A percentile compares a stretch with the other conserved stretches of the same genome.
phyloP scores from a whole-genome alignment of 2,113 vertebrate species.

The Lepisosteus oculatus region DNA sequence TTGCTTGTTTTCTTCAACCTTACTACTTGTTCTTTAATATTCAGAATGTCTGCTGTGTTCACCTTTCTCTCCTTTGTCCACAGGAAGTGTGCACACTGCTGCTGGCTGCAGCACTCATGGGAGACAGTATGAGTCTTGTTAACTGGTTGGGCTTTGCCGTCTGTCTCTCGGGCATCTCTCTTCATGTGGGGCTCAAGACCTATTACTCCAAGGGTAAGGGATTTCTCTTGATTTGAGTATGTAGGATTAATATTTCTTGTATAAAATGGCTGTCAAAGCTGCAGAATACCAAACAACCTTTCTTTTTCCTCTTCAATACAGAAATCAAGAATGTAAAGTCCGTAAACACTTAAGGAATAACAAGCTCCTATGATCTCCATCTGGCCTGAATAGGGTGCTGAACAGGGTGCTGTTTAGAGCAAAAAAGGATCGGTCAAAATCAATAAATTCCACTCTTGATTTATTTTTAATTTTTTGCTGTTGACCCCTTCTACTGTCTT shows the following conservation, averaged over 20 bases:
- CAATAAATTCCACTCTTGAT: not conserved
- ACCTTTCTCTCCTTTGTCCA: slow-evolving; percentile 13
- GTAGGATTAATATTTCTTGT: not conserved
- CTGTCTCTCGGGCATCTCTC: slow-evolving; percentile 84
- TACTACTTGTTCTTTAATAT: too few relatives aligned
- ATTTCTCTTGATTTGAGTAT: not conserved
- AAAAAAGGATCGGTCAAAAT: not conserved
- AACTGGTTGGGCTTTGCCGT: slow-evolving; percentile 91
- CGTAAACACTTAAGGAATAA: too few relatives aligned
- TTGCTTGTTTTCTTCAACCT: not conserved
- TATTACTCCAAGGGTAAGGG: slow-evolving; percentile 76
- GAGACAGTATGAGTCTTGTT: slow-evolving; percentile 73
- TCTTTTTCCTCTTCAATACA: not conserved
- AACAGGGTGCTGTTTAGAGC: slow-evolving; percentile 1
- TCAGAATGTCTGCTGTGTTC: too few relatives aligned
- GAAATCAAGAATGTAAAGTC: not conserved
- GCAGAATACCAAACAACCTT: not conserved
- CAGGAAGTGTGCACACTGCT: slow-evolving; percentile 88
- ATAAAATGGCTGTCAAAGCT: not conserved
- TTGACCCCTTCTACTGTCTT: not conserved
- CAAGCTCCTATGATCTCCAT: slow-evolving; percentile 8
- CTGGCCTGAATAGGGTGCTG: not conserved
- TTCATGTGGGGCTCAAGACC: slow-evolving; percentile 83
- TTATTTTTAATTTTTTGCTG: not conserved
- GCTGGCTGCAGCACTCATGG: slow-evolving; percentile 77